Evolutionary conservation across 30 jellyfish, hydroid and myxozoan genomes (phyloP).

Genomic region (Sanderia malayensis): DNA sequence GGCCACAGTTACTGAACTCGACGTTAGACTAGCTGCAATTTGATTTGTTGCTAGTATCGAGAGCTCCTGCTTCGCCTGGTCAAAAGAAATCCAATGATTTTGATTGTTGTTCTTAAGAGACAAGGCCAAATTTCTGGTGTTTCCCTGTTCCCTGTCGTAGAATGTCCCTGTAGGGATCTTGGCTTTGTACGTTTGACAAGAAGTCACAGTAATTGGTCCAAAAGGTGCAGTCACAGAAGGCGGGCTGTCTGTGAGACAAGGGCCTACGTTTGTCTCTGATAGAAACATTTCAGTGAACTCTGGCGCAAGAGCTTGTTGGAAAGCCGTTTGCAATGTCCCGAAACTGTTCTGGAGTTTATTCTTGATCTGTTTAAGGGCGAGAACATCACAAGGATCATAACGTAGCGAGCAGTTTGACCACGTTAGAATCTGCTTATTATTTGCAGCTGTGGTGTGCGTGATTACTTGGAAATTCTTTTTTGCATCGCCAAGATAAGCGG

Average conservation of each 20-base stretch:
- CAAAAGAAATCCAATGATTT: constrained; percentile 63
- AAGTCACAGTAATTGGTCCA: constrained; percentile 64
- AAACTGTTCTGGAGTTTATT: constrained; percentile 24
- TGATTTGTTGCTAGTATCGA: constrained; percentile 36
- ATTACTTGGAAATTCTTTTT: constrained; percentile 41
- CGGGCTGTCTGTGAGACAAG: constrained; percentile 63
- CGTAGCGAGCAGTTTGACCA: constrained; percentile 75
- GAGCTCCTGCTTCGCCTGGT: constrained; percentile 55
- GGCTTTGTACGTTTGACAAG: constrained; percentile 41
- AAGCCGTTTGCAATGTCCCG: constrained; percentile 23
- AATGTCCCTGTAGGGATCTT: constrained; percentile 72
- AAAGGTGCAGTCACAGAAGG: constrained; percentile 54
- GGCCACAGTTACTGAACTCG: constrained; percentile 14
- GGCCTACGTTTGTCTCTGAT: constrained; percentile 50
- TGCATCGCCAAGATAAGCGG: constrained; percentile 40
- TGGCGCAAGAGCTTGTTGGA: constrained; percentile 44
- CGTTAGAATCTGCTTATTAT: constrained; percentile 28
- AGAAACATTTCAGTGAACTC: constrained; percentile 48
- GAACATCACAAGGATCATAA: constrained; percentile 71
- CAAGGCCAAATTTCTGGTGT: constrained; percentile 56
- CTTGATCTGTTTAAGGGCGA: constrained; percentile 27
- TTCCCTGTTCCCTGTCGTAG: constrained; percentile 79
- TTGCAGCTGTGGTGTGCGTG: constrained; percentile 38
- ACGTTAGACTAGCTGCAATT: constrained; percentile 36
- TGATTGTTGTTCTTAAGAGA: constrained; percentile 13